Conservation (phyloP, 2,797 vertebrate genomes). For the Mycteria americana region DNA sequence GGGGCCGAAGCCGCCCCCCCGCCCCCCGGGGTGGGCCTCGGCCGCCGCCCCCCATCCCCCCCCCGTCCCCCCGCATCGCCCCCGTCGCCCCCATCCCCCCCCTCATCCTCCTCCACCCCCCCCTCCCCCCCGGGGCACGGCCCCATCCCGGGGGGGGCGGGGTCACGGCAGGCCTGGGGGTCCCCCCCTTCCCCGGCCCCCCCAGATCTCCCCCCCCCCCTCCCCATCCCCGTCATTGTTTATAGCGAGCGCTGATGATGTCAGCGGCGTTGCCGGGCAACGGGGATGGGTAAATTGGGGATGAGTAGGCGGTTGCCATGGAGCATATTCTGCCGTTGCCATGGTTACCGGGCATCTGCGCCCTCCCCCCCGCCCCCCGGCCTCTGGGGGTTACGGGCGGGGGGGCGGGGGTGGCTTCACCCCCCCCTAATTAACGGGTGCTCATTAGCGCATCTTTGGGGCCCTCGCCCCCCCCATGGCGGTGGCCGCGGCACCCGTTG, state of each 20-base stretch:
- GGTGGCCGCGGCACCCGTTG: background rate
- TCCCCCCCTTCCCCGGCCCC: background rate
- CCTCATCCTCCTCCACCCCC: no score
- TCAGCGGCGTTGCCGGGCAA: conserved; percentile 85
- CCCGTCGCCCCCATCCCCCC: background rate
- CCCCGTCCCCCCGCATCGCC: background rate
- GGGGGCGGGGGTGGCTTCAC: background rate
- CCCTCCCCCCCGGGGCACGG: background rate
- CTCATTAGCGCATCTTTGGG: background rate
- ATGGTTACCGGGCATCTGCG: conserved; percentile 74
- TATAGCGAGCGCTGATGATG: conserved; percentile 81
- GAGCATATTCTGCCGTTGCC: conserved; percentile 80
- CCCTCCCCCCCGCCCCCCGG: background rate
- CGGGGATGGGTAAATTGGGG: conserved; percentile 74
- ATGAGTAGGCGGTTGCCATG: conserved; percentile 83
- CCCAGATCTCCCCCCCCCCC: background rate
- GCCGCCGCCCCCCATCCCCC: background rate
- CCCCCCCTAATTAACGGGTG: background rate
- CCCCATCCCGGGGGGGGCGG: no score
- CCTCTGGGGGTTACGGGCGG: background rate
- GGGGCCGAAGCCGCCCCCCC: background rate
- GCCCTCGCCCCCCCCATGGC: background rate
- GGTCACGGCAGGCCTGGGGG: background rate
- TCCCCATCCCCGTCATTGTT: conserved; percentile 68
- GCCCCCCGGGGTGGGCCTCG: background rate